These are phyloP conservation scores for Leucophenga montana DNA, from an alignment of 2,888 invertebrate genomes.

Conservation along the genomic window DNA sequence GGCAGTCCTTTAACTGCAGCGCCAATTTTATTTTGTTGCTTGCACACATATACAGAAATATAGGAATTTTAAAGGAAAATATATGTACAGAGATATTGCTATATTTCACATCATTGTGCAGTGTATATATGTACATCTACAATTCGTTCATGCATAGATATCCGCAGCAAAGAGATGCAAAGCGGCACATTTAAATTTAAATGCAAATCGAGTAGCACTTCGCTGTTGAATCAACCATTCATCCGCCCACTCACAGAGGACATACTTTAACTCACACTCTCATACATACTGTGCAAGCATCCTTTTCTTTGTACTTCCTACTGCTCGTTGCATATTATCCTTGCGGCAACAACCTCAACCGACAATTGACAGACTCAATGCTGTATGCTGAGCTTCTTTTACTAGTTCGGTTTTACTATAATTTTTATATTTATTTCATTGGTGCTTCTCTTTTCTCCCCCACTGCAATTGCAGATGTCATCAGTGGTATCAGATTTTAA, in stretches of 20 bases:
- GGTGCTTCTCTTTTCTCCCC: not conserved
- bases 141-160: too few relatives aligned
- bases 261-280: too few relatives aligned
- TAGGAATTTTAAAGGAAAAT: too few relatives aligned
- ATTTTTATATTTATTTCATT: not conserved
- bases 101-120: not conserved
- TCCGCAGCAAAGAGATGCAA: not conserved
- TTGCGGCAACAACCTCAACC: conserved; percentile 3
- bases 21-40: conserved; percentile 22
- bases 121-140: not conserved
- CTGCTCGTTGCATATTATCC: not conserved
- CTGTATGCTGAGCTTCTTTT: conserved; percentile 5
- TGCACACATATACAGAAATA: not conserved
- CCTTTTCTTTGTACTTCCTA: not conserved
- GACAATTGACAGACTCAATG: conserved; percentile 6
- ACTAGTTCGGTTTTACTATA: not conserved
- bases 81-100: not conserved
- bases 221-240: not conserved
- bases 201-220: conserved; percentile 43
- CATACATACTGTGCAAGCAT: not conserved
- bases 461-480: too few relatives aligned
- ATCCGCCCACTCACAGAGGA: not conserved
- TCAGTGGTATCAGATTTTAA: too few relatives aligned
- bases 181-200: conserved; percentile 39
- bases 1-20: not conserved